phyloP scores from a whole-genome alignment of 2,797 vertebrate genomes.

The Odontamblyopus rebecca region DNA sequence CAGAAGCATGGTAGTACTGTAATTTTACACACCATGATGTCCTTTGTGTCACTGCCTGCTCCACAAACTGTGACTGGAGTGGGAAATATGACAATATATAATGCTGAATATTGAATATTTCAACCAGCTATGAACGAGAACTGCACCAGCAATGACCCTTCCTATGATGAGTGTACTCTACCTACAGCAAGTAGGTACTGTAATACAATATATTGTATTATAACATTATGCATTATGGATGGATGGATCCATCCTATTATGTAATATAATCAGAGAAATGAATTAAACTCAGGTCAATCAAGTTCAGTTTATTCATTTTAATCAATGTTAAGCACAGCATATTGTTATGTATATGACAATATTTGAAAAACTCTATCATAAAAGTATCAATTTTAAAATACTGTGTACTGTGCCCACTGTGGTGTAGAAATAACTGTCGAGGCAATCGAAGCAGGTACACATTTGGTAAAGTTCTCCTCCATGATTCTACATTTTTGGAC shows the following conservation, averaged over 20 bases:
- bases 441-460: conserved; percentile 41
- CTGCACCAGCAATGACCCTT: neutral
- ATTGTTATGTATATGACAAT: conserved; percentile 38
- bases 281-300: conserved; percentile 20
- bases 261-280: neutral
- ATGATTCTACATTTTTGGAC: conserved; percentile 17
- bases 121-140: neutral
- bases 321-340: conserved; percentile 46
- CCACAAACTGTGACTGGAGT: neutral
- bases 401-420: conserved; percentile 21
- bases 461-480: conserved; percentile 22
- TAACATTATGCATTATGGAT: too few relatives aligned
- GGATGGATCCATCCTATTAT: too few relatives aligned
- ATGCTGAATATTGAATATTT: neutral
- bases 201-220: too few relatives aligned
- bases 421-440: conserved; percentile 1
- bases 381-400: conserved; percentile 37
- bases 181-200: neutral
- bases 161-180: neutral
- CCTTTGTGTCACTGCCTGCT: neutral
- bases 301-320: conserved; percentile 68
- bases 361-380: conserved; percentile 29
- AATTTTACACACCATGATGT: neutral
- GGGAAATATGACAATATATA: neutral
- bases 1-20: too few relatives aligned